Conservation (phyloP, 2,113 vertebrate genomes). For the Toxotes jaculatrix region DNA sequence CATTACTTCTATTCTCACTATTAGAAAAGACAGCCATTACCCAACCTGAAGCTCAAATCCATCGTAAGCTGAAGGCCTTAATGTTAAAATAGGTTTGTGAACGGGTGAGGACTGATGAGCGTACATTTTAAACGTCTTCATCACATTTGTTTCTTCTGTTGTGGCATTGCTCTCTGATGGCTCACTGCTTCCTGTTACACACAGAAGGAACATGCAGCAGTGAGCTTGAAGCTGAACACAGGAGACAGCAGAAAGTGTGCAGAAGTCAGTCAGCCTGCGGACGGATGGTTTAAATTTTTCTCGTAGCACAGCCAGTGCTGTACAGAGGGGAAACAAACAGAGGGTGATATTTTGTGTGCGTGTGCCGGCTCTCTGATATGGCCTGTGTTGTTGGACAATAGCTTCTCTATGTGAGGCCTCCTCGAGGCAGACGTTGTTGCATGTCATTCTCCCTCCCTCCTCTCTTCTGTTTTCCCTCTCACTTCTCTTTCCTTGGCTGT, state of each 20-base stretch:
- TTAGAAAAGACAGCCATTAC: background rate
- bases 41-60: background rate
- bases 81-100: background rate
- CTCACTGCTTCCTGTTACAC: constrained; percentile 17
- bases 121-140: background rate
- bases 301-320: constrained; percentile 40
- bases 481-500: constrained; percentile 1
- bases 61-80: background rate
- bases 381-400: constrained; percentile 65
- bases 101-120: background rate
- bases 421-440: constrained; percentile 60
- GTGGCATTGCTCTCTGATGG: constrained; percentile 22
- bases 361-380: constrained; percentile 43
- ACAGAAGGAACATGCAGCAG: background rate
- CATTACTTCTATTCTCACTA: background rate
- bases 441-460: constrained; percentile 33
- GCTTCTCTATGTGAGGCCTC: constrained; percentile 65
- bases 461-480: background rate
- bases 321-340: background rate
- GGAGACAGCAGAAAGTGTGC: constrained; percentile 8
- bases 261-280: constrained; percentile 39
- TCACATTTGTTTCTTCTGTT: constrained; percentile 20
- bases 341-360: constrained; percentile 35
- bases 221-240: background rate
- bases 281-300: constrained; percentile 59